A percentile compares a stretch with the other conserved stretches of the same genome.
Conservation (phyloP, 2,113 vertebrate genomes). For the Arizona elegans region DNA sequence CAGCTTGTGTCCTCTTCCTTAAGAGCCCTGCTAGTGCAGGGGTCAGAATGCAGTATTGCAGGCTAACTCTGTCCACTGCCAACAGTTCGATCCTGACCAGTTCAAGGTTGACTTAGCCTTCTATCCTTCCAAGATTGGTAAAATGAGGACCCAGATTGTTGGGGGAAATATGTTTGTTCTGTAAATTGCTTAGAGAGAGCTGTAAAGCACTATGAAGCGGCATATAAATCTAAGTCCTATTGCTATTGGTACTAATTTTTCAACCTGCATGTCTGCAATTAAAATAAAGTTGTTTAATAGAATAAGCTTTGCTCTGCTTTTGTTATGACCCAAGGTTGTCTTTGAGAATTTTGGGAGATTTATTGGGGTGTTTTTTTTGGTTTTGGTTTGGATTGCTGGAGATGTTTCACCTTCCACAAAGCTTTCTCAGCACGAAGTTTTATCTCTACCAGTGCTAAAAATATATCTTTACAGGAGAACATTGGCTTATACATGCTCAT, state of each 20-base stretch:
- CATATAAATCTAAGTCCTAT: not conserved
- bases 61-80: not conserved
- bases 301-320: not conserved
- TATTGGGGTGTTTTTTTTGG: not conserved
- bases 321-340: not conserved
- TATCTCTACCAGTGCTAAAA: not conserved
- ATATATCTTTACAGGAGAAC: not conserved
- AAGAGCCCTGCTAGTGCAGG: not conserved
- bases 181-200: not conserved
- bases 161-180: not conserved
- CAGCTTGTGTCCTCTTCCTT: not conserved
- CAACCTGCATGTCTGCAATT: not conserved
- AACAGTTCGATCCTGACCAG: not conserved
- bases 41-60: not conserved
- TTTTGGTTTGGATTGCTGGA: not conserved
- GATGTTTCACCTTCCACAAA: not conserved
- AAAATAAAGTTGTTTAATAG: not conserved
- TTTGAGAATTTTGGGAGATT: not conserved
- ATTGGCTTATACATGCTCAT: not conserved
- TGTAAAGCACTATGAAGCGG: not conserved
- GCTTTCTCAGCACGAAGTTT: not conserved
- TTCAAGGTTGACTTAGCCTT: not conserved
- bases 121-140: not conserved
- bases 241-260: not conserved
- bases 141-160: not conserved